Evolutionary conservation across 2,113 vertebrate species (phyloP).

Genomic region (Calyptommatus sinebrachiatus): DNA sequence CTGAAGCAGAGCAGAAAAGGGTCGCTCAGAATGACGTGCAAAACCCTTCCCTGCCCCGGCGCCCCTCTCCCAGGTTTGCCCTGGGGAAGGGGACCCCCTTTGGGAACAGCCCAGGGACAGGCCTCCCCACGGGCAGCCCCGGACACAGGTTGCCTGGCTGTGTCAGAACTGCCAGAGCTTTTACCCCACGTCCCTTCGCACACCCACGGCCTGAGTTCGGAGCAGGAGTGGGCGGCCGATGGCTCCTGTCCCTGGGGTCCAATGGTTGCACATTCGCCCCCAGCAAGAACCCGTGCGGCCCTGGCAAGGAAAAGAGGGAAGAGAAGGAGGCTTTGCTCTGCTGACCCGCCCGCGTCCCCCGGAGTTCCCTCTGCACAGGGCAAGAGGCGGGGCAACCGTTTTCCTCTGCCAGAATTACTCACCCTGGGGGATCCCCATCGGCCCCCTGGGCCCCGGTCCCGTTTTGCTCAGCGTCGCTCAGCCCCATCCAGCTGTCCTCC

Average conservation of each 20-base stretch:
- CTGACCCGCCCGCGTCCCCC: too few relatives aligned
- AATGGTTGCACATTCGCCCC: not conserved
- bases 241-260: not conserved
- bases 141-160: too few relatives aligned
- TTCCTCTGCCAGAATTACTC: not conserved
- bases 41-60: not conserved
- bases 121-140: not conserved
- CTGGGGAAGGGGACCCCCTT: not conserved
- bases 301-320: not conserved
- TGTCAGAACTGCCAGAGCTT: not conserved
- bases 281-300: not conserved
- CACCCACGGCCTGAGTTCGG: conserved; percentile 17
- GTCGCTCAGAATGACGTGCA: not conserved
- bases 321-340: not conserved
- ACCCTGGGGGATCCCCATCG: conserved; percentile 5
- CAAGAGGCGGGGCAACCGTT: not conserved
- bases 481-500: conserved; percentile 24
- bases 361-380: not conserved
- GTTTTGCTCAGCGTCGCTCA: not conserved
- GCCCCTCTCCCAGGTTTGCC: not conserved
- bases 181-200: conserved; percentile 22
- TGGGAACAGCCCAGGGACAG: not conserved
- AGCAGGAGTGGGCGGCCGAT: not conserved
- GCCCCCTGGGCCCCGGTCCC: not conserved
- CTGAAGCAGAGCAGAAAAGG: not conserved